Evolutionary conservation across 2,888 invertebrate species (phyloP).

Genomic region (Apantesis nais): DNA sequence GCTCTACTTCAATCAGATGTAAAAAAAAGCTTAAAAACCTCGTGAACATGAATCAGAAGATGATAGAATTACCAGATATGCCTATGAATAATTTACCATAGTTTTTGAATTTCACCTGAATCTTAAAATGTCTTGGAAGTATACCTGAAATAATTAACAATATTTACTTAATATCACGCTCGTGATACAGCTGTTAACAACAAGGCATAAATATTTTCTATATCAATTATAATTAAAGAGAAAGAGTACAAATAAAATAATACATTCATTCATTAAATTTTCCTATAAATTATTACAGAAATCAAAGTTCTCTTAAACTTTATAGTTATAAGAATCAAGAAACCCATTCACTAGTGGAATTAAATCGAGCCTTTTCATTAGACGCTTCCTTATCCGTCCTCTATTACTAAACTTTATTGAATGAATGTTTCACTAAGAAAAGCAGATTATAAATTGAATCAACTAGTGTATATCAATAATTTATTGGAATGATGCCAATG

Average conservation of each 20-base stretch:
- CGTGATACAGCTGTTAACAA: neutral
- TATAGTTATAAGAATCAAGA: neutral
- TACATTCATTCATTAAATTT: neutral
- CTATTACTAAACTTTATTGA: slow-evolving; percentile 28
- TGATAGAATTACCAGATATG: no score
- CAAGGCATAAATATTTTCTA: neutral
- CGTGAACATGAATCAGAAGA: slow-evolving; percentile 31
- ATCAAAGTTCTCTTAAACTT: neutral
- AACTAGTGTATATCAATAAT: neutral
- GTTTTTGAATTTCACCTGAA: neutral
- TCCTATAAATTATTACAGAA: neutral
- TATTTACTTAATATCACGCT: no score
- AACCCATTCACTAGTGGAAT: neutral
- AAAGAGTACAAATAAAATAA: neutral
- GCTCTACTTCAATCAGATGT: neutral
- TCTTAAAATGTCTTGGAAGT: neutral
- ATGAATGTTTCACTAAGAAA: slow-evolving; percentile 9
- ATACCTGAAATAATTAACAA: neutral
- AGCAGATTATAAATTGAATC: slow-evolving; percentile 9
- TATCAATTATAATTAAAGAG: neutral
- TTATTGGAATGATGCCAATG: neutral
- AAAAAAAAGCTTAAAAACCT: neutral
- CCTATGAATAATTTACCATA: slow-evolving; percentile 6
- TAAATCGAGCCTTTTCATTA: slow-evolving; percentile 18
- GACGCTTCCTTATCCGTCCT: slow-evolving; percentile 19